Evolutionary conservation across 2,797 vertebrate genomes (phyloP).

Genomic region (Miichthys miiuy): DNA sequence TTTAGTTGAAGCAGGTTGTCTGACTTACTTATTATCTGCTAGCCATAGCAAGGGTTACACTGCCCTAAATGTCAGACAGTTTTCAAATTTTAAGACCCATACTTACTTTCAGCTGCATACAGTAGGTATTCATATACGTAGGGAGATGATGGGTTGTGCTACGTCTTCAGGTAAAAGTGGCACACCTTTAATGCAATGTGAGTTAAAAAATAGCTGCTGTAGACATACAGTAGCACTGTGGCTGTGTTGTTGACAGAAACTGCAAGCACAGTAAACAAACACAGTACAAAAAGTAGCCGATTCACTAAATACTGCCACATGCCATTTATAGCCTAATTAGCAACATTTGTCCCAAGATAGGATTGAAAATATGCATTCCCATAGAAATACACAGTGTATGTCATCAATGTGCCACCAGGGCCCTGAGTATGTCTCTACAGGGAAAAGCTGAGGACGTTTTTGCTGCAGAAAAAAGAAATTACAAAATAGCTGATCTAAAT

Average conservation of each 20-base stretch:
- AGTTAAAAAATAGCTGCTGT: slow-evolving; percentile 31
- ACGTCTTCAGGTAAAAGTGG: slow-evolving; percentile 8
- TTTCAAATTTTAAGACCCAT: neutral
- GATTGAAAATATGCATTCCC: slow-evolving; percentile 19
- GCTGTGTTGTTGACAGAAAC: slow-evolving; percentile 7
- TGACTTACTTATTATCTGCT: neutral
- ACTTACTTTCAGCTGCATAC: neutral
- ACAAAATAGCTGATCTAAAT: slow-evolving; percentile 72
- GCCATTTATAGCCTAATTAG: slow-evolving; percentile 10
- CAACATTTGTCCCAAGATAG: slow-evolving; percentile 4
- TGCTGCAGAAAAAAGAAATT: slow-evolving; percentile 50
- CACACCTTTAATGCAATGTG: slow-evolving; percentile 21
- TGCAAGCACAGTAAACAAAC: slow-evolving; percentile 9
- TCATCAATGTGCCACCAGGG: slow-evolving; percentile 8
- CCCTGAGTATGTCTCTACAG: slow-evolving; percentile 32
- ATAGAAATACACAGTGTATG: slow-evolving; percentile 27
- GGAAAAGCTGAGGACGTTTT: slow-evolving; percentile 49
- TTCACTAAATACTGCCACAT: neutral
- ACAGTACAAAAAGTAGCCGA: neutral
- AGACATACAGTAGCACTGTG: neutral
- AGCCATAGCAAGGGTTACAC: too few species aligned
- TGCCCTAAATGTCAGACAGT: neutral
- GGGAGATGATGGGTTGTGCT: neutral
- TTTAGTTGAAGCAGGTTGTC: neutral
- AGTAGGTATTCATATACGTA: neutral